phyloP scores from a whole-genome alignment of 2,113 vertebrate genomes.

The Erythrocercus mccallii region DNA sequence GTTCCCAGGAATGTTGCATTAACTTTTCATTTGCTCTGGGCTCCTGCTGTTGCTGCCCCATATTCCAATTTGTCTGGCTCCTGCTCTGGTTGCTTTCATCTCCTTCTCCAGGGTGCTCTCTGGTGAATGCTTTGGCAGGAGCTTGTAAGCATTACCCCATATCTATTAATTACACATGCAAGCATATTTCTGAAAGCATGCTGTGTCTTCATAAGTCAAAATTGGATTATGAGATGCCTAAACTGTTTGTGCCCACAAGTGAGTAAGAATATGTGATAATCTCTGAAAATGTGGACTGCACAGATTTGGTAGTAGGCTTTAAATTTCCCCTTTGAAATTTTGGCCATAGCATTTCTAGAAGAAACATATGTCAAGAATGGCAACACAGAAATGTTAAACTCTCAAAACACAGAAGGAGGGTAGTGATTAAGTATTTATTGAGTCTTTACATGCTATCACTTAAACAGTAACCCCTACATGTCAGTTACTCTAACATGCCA shows the following conservation, averaged over 20 bases:
- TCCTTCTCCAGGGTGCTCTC: slow-evolving; percentile 35
- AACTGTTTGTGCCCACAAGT: slow-evolving; percentile 10
- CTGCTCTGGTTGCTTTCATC: slow-evolving; percentile 35
- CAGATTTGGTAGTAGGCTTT: neutral
- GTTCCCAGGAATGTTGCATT: neutral
- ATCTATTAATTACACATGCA: slow-evolving; percentile 60
- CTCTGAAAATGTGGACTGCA: neutral
- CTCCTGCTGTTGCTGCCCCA: neutral
- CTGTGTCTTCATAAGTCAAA: slow-evolving; percentile 6
- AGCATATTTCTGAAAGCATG: slow-evolving; percentile 34
- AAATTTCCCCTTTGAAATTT: neutral
- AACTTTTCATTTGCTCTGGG: slow-evolving; percentile 16
- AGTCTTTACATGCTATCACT: neutral
- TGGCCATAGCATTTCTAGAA: neutral
- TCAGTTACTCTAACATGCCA: neutral
- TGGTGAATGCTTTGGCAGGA: slow-evolving; percentile 38
- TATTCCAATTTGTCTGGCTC: slow-evolving; percentile 18
- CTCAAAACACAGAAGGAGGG: neutral
- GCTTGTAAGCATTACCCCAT: slow-evolving; percentile 32
- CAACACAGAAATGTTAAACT: neutral
- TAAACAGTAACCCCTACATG: neutral
- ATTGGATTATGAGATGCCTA: slow-evolving; percentile 41
- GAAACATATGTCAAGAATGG: neutral
- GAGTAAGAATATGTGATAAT: neutral
- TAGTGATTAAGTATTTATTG: neutral